Percentiles rank a stretch among this genome's conserved stretches.
Evolutionary conservation across 2,113 vertebrate species (phyloP).

Genomic region (Pterocles gutturalis): DNA sequence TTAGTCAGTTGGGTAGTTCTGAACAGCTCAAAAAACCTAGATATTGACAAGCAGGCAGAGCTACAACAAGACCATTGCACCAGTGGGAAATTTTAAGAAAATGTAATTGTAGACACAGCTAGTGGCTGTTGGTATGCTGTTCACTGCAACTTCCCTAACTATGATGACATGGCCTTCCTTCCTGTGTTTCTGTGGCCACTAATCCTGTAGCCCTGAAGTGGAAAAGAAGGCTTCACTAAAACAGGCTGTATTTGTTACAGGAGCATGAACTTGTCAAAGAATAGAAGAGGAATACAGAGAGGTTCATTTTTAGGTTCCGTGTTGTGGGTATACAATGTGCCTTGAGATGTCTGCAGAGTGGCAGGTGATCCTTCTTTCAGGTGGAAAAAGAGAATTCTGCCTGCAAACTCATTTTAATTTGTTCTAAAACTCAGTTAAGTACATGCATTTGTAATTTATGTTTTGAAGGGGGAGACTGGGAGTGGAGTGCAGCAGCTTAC

Average conservation of each 20-base stretch:
- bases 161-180: fast-evolving
- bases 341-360: not conserved
- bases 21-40: not conserved
- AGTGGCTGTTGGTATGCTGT: not conserved
- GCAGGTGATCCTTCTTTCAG: not conserved
- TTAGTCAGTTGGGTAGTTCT: not conserved
- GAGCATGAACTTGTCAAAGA: not conserved
- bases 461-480: not conserved
- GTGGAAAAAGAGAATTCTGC: not conserved
- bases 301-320: not conserved
- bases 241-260: not conserved
- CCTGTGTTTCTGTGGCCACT: not conserved
- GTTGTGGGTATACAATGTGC: not conserved
- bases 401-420: not conserved
- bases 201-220: not conserved
- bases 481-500: not conserved
- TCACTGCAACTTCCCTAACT: not conserved
- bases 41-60: not conserved
- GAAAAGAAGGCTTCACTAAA: not conserved
- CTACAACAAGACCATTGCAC: not conserved
- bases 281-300: not conserved
- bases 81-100: not conserved
- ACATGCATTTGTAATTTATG: not conserved
- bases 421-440: not conserved
- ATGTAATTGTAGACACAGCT: not conserved